Base-by-base conservation (phyloP, 2,113 vertebrate genomes). In the Tauraco erythrolophus region DNA sequence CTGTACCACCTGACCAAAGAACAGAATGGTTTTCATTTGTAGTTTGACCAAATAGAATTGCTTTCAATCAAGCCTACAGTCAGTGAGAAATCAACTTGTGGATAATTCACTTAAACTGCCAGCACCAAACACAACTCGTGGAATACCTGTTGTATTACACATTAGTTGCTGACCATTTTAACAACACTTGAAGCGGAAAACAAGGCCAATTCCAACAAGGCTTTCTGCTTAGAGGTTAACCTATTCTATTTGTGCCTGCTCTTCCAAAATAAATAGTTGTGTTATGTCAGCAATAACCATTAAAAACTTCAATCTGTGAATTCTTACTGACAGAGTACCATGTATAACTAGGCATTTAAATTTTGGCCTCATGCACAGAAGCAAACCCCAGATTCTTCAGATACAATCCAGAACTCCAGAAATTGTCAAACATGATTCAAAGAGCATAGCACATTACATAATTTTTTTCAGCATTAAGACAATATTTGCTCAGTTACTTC, bases 281-380 rank as follows among this genome's bases (percentile, higher is more conserved):
- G 61, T 25, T 22, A 4, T 0, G 2, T 16, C 70, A 82, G 24
- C 24, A 43, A 4, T 14, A 62, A 27, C 24, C 17, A 11, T 7
- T 7, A 1, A 23, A 62, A 45, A 3, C 43, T 48, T 57, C 41
- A 9, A 0, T 3, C 50, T 18, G 0, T 12, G 54, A 25, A 23
- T 15, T 78, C 25, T 5, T 51, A 37, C 22, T 21, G 2, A 2
- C 7, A 17, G 5, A 39, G 37, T 51, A 33, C 4, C 41, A 27
- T 5, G 2, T 4, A 2, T 18, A 51, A 66, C 3, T 23, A n/a
- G 33, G 23, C 39, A 12, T 19, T 37, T 41, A 57, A 37, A 31
- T 11, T 19, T 19, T 64, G 75, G 7, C 66, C 66, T 64, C 19
- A 1, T 0, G 3, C 37, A 24, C 21, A 37, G 50, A 5, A 65